Conservation (phyloP, 2,113 vertebrate species). For the Tachuris rubrigastra region DNA sequence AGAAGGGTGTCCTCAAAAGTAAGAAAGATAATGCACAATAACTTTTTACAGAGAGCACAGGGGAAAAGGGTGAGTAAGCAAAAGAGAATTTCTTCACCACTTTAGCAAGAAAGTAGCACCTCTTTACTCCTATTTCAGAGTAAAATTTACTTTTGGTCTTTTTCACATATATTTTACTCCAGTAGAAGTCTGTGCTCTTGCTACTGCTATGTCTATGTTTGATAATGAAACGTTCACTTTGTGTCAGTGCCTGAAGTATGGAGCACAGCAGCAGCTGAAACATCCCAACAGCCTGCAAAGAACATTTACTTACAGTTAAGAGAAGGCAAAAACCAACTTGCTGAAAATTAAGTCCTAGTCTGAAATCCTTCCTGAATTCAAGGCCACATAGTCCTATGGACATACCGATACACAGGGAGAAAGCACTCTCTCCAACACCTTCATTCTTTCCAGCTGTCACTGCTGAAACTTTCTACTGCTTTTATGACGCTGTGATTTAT, state of each 20-base stretch:
- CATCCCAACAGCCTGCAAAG: neutral
- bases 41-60: neutral
- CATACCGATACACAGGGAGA: fast-evolving
- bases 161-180: neutral
- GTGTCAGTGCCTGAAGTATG: neutral
- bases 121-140: neutral
- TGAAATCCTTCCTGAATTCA: neutral
- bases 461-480: neutral
- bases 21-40: neutral
- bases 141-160: neutral
- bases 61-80: neutral
- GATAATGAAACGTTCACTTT: neutral
- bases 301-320: neutral
- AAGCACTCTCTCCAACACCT: neutral
- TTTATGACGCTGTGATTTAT: neutral
- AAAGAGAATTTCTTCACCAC: neutral
- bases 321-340: neutral
- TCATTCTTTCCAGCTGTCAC: neutral
- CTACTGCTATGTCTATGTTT: neutral
- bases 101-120: neutral
- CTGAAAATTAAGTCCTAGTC: neutral
- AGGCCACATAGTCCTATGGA: neutral
- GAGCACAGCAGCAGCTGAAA: neutral
- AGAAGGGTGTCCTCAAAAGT: neutral
- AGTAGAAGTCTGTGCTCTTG: neutral